Evolutionary conservation across 2,797 vertebrate genomes (phyloP).

Genomic region (Schizopygopsis pylzovi): DNA sequence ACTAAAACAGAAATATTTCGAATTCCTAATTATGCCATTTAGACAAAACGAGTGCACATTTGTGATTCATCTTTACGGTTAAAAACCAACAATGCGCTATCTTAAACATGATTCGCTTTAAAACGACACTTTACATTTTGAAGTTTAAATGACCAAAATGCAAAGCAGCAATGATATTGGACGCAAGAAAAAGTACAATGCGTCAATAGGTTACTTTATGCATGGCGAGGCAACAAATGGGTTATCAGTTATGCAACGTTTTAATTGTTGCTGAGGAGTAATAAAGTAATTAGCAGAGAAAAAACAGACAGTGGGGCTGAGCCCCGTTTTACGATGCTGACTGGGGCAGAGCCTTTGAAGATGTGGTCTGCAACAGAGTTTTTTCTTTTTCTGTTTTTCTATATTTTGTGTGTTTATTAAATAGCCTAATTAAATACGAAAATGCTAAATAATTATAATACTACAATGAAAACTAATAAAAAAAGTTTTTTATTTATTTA

Average conservation of each 20-base stretch:
- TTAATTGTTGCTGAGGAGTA: conserved; percentile 89
- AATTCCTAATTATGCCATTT: background rate
- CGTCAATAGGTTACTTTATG: conserved; percentile 38
- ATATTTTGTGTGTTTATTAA: conserved; percentile 34
- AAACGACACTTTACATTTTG: background rate
- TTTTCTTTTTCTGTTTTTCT: background rate
- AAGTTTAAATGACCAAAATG: background rate
- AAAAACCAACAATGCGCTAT: background rate
- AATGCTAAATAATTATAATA: background rate
- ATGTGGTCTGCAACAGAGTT: conserved; percentile 74
- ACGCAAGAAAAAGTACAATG: conserved; percentile 14
- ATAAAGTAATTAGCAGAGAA: conserved; percentile 94
- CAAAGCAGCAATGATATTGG: background rate
- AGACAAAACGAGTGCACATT: background rate
- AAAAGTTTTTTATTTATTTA: background rate
- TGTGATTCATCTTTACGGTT: background rate
- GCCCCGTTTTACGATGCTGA: conserved; percentile 85
- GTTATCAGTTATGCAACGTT: conserved; percentile 84
- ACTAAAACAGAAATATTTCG: background rate
- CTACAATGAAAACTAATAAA: background rate
- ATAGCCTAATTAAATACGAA: no score
- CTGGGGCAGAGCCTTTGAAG: conserved; percentile 86
- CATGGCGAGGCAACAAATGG: conserved; percentile 80
- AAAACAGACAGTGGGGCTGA: conserved; percentile 89
- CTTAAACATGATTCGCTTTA: background rate